A percentile compares a stretch with the other conserved stretches of the same genome.
Evolutionary conservation across 1,140 invertebrate genomes (phyloP).

Genomic region (Lethrus apterus): DNA sequence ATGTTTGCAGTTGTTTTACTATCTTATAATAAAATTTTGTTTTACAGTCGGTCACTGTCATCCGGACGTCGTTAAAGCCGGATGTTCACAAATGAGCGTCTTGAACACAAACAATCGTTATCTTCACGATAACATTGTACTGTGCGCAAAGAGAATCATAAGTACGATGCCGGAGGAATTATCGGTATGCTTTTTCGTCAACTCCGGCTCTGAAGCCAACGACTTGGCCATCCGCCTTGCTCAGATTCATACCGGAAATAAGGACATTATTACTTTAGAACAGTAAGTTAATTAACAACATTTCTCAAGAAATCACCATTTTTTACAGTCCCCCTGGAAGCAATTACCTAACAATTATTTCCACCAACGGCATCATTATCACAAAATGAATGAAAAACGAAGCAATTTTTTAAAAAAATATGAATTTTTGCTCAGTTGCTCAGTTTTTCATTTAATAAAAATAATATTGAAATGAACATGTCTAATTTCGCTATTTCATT

Average conservation of each 20-base stretch:
- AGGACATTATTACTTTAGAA: slow-evolving; percentile 88
- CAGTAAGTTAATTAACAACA: slow-evolving; percentile 85
- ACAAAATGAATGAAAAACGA: too few species aligned
- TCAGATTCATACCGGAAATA: slow-evolving; percentile 75
- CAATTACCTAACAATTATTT: slow-evolving; percentile 1
- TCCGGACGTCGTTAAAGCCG: slow-evolving; percentile 84
- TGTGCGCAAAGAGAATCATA: slow-evolving; percentile 80
- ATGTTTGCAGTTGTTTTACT: not conserved
- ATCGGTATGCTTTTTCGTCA: slow-evolving; percentile 95
- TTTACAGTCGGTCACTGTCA: slow-evolving; percentile 92
- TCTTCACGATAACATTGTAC: slow-evolving; percentile 89
- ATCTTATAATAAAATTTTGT: too few species aligned
- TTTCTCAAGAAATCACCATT: slow-evolving; percentile 58
- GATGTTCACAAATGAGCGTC: slow-evolving; percentile 77
- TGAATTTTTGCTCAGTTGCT: not conserved
- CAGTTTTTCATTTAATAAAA: not conserved
- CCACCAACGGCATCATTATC: too few species aligned
- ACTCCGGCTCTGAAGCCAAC: slow-evolving; percentile 99
- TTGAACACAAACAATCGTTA: slow-evolving; percentile 93
- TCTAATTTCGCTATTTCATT: slow-evolving; percentile 39
- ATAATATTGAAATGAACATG: slow-evolving; percentile 13
- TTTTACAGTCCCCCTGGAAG: slow-evolving; percentile 16
- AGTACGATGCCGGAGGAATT: slow-evolving; percentile 70
- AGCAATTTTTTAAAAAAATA: not conserved
- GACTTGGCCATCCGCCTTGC: slow-evolving; percentile 91